These are phyloP conservation scores for Myotis findleyi DNA, from an alignment of 2,797 vertebrate species.

Conservation along the genomic window DNA sequence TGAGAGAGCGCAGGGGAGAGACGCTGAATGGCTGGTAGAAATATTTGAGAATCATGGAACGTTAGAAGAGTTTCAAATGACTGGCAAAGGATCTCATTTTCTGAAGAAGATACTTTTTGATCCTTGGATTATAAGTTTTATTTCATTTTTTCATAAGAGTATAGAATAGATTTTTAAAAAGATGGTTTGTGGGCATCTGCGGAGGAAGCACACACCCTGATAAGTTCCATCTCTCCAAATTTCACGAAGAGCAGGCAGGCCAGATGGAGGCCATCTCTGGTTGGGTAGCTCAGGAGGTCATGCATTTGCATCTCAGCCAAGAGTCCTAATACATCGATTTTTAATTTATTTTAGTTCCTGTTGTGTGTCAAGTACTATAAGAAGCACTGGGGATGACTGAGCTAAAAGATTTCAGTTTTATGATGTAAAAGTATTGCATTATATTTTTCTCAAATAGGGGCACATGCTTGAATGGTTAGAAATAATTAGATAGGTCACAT, in stretches of 20 bases:
- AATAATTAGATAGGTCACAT: not conserved
- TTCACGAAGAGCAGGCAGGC: not conserved
- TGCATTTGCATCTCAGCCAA: not conserved
- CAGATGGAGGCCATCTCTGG: not conserved
- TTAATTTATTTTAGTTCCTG: not conserved
- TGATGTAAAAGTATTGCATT: not conserved
- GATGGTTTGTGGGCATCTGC: not conserved
- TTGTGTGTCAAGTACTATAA: not conserved
- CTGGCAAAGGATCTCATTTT: not conserved
- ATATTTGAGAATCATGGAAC: slow-evolving; percentile 3
- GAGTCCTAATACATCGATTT: not conserved
- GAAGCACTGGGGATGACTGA: not conserved
- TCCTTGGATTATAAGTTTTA: not conserved
- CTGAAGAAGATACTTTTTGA: not conserved
- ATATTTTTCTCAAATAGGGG: not conserved
- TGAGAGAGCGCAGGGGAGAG: not conserved
- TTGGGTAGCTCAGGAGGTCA: not conserved
- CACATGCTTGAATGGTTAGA: not conserved
- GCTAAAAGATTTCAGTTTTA: not conserved
- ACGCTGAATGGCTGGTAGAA: not conserved
- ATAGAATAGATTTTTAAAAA: not conserved
- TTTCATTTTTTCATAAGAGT: not conserved
- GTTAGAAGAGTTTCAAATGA: not conserved
- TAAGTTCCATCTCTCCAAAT: not conserved
- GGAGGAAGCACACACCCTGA: not conserved